Evolutionary conservation across 2,113 vertebrate genomes (phyloP).

Genomic region (Rhinopomastus cyanomelas): DNA sequence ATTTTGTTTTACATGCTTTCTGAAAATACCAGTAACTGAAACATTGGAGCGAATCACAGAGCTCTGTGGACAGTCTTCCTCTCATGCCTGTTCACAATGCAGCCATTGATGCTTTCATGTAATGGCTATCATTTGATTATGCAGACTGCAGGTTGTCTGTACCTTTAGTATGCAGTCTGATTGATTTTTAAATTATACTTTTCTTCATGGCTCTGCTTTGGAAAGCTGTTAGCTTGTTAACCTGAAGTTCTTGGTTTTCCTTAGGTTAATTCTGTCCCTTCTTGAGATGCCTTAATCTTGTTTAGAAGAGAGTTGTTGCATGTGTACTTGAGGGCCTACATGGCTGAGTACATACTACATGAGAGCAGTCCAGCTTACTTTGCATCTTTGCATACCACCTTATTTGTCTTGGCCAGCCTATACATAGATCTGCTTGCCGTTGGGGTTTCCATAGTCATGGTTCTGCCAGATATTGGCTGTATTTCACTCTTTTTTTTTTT

Average conservation of each 20-base stretch:
- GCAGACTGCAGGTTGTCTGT: background rate
- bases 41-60: rapidly evolving
- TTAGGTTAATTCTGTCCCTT: background rate
- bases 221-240: background rate
- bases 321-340: background rate
- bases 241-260: background rate
- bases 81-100: background rate
- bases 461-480: conserved; percentile 6
- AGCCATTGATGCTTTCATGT: background rate
- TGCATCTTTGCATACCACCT: background rate
- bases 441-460: background rate
- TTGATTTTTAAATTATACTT: background rate
- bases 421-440: background rate
- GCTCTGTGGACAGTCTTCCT: background rate
- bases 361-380: background rate
- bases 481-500: background rate
- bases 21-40: background rate
- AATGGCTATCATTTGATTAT: background rate
- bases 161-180: background rate
- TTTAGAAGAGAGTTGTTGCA: background rate
- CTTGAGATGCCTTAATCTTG: background rate
- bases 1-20: background rate
- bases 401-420: conserved; percentile 44
- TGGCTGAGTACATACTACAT: background rate
- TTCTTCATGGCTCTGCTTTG: background rate